Base-by-base conservation (phyloP, 2,797 vertebrate species). In the Paramormyrops hopkinsi region DNA sequence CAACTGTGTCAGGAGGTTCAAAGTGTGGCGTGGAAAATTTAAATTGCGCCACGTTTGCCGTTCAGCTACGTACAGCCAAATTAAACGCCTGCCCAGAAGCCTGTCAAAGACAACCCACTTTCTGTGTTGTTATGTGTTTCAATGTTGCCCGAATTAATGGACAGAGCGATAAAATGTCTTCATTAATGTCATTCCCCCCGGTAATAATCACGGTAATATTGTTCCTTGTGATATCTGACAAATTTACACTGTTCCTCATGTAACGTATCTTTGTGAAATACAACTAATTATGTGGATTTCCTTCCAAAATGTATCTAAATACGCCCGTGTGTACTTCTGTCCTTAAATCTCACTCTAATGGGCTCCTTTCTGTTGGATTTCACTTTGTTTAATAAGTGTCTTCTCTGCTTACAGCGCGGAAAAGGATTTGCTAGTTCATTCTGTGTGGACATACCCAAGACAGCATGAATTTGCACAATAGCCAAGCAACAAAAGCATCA, bases 371-470 rank as follows among this genome's bases (percentile, higher is more conserved):
- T 1, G 59, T 48, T 62, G 9, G 14, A 44, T 69, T 46, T n/a
- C 8, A 53, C 76, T 44, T 37, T 2, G 93, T 93, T 94, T 95
- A 95, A 95, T 79, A 0, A 92, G 88, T 91, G 88, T 95, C 87
- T 94, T 96, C 95, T 95, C 94, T 94, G 94, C 94, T 93, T 92
- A 92, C 96, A 99, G 98, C 98, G 96, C 97, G 97, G 96, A 98
- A 99, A 98, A 99, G 98, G 98, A 98, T 99, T 98, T 99, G 98
- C 97, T 99, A 99, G 98, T 97, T 98, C 98, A 89, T 98, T 98
- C 97, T 95, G 96, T 90, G 96, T 97, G 97, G 97, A 98, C 96
- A 96, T 98, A 96, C 97, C 97, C 93, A 98, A 98, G 97, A 98
- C 97, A 95, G 98, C 97, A 95, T 98, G 97, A 96, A 96, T 97